Conservation (phyloP, 2,888 invertebrate species). For the Scaptodrosophila latifasciaeformis region DNA sequence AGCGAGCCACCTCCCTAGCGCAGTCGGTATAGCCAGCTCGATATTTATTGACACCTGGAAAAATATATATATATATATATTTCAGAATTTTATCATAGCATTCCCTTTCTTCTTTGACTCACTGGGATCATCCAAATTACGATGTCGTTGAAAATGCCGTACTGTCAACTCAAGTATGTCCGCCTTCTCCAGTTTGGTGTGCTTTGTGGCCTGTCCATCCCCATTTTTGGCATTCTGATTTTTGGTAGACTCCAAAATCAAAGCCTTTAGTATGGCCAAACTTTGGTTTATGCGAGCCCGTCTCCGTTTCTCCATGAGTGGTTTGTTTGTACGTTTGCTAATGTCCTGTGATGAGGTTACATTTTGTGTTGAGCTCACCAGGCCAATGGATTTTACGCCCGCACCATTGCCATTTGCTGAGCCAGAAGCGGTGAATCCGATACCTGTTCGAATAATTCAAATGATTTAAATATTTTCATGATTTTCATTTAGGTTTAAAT, state of each 20-base stretch:
- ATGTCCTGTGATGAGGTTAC: constrained; percentile 73
- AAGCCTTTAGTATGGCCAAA: constrained; percentile 82
- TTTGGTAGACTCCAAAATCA: constrained; percentile 83
- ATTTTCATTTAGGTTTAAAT: too few species aligned
- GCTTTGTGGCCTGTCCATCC: constrained; percentile 79
- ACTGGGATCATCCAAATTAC: constrained; percentile 80
- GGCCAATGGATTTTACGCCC: constrained; percentile 66
- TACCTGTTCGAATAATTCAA: constrained; percentile 28
- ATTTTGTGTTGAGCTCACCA: constrained; percentile 73
- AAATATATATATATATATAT: too few species aligned
- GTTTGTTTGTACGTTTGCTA: constrained; percentile 82
- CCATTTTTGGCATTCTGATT: constrained; percentile 72
- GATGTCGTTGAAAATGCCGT: constrained; percentile 85
- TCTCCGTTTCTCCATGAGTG: constrained; percentile 85
- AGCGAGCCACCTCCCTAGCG: constrained; percentile 77
- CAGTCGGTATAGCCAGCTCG: constrained; percentile 81
- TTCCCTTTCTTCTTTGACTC: too few species aligned
- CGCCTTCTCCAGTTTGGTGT: constrained; percentile 87
- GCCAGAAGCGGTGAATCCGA: constrained; percentile 60
- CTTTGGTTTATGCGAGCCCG: constrained; percentile 85
- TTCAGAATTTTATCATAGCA: too few species aligned
- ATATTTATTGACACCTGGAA: constrained; percentile 72
- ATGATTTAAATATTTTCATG: too few species aligned
- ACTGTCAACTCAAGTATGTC: constrained; percentile 90
- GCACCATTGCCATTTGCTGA: constrained; percentile 61